Evolutionary conservation across 2,888 invertebrate genomes (phyloP).

Genomic region (Hirtodrosophila confusa): DNA sequence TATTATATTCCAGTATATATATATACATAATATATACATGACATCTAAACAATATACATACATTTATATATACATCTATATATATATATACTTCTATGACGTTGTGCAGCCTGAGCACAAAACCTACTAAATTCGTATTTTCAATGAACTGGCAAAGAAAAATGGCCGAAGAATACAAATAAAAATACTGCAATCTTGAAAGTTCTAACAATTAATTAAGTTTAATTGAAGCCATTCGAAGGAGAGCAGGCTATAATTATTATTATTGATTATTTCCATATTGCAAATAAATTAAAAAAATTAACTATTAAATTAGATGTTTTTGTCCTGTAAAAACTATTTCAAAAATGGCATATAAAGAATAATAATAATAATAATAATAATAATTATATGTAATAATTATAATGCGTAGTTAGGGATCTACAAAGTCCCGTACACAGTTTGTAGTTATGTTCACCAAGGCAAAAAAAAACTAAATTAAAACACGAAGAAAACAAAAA

Average conservation of each 20-base stretch:
- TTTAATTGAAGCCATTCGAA: constrained; percentile 36
- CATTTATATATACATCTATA: constrained; percentile 62
- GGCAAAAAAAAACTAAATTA: constrained; percentile 26
- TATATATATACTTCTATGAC: constrained; percentile 60
- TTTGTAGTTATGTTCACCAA: constrained; percentile 77
- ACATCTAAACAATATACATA: constrained; percentile 62
- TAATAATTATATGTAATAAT: constrained; percentile 57
- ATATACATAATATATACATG: constrained; percentile 15
- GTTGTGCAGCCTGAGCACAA: constrained; percentile 63
- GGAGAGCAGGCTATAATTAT: constrained; percentile 49
- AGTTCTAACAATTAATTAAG: constrained; percentile 35
- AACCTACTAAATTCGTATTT: constrained; percentile 62
- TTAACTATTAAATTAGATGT: constrained; percentile 80
- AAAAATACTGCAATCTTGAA: constrained; percentile 29
- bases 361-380: constrained; percentile 23
- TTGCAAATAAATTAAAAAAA: constrained; percentile 57
- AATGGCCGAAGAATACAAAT: no score
- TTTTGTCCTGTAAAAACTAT: constrained; percentile 84
- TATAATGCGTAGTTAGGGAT: constrained; percentile 67
- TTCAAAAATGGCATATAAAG: constrained; percentile 54
- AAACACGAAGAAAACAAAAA: constrained; percentile 28
- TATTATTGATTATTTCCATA: constrained; percentile 71
- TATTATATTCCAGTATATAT: constrained; percentile 80
- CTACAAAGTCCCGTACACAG: constrained; percentile 49
- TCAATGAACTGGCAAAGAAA: constrained; percentile 25